Conservation (phyloP, 2,888 invertebrate species). For the Agriotes lineatus region DNA sequence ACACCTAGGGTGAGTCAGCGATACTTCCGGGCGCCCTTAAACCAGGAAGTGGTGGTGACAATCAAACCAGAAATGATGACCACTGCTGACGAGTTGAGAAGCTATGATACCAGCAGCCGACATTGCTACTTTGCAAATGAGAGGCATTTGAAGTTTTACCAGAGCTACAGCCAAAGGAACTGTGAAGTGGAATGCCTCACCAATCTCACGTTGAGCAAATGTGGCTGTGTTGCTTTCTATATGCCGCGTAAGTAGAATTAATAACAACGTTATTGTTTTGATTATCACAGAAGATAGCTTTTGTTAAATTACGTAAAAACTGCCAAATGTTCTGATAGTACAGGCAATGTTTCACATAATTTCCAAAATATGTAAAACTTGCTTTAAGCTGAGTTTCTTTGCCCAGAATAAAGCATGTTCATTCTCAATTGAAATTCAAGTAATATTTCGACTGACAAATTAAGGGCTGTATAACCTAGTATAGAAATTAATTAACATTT, state of each 20-base stretch:
- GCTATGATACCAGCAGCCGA: constrained; percentile 74
- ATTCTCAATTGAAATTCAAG: too few species aligned
- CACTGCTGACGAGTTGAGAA: constrained; percentile 74
- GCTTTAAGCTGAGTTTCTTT: too few species aligned
- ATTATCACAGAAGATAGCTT: too few species aligned
- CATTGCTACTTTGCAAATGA: constrained; percentile 79
- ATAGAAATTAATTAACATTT: too few species aligned
- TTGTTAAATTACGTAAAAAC: too few species aligned
- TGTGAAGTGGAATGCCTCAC: constrained; percentile 81
- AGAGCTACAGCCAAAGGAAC: constrained; percentile 79
- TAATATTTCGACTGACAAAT: too few species aligned
- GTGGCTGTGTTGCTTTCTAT: constrained; percentile 79
- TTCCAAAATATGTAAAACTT: too few species aligned
- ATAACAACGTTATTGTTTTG: not conserved
- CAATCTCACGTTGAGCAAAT: constrained; percentile 73
- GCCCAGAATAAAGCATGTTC: too few species aligned
- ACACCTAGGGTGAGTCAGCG: constrained; percentile 76
- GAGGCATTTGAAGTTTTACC: constrained; percentile 74
- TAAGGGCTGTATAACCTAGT: too few species aligned
- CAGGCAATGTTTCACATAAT: too few species aligned
- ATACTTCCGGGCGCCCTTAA: constrained; percentile 78
- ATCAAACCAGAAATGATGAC: constrained; percentile 84
- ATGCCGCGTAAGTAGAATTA: constrained; percentile 71
- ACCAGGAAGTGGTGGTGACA: constrained; percentile 78
- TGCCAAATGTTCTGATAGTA: too few species aligned